Percentiles rank a stretch among this genome's conserved stretches.
These are phyloP conservation scores for Venusia cambrica DNA, from an alignment of 2,888 invertebrate species.

Conservation along the genomic window DNA sequence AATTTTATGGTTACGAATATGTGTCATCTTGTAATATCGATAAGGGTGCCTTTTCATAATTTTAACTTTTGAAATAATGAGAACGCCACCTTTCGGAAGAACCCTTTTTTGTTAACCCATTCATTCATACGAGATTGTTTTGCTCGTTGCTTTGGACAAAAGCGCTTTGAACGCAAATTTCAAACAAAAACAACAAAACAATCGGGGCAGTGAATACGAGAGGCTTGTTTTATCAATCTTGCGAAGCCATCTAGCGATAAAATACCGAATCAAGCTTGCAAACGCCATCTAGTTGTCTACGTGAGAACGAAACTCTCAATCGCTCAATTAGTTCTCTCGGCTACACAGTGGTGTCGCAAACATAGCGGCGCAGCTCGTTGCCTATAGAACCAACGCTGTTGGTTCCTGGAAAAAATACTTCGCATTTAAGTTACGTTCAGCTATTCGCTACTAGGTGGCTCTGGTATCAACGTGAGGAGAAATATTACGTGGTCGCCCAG, in stretches of 20 bases:
- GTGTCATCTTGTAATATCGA: too few relatives aligned
- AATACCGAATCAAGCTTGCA: too few relatives aligned
- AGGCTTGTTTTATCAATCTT: background rate
- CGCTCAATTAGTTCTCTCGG: too few relatives aligned
- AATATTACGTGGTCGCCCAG: too few relatives aligned
- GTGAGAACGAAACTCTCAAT: too few relatives aligned
- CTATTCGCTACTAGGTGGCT: slow-evolving; percentile 10
- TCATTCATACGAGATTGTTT: slow-evolving; percentile 7
- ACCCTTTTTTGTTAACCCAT: background rate
- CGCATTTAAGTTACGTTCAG: background rate
- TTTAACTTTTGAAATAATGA: too few relatives aligned
- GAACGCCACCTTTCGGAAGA: slow-evolving; percentile 1
- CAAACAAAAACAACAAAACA: slow-evolving; percentile 12
- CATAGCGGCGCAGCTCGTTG: background rate
- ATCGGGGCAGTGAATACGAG: slow-evolving; percentile 1
- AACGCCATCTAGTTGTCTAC: too few relatives aligned
- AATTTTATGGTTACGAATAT: too few relatives aligned
- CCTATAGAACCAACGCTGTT: background rate
- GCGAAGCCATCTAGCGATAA: slow-evolving; percentile 14
- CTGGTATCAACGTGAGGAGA: too few relatives aligned
- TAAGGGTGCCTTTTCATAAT: too few relatives aligned
- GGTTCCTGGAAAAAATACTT: background rate
- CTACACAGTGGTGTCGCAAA: too few relatives aligned
- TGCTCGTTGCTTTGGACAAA: slow-evolving; percentile 1
- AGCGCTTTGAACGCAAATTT: slow-evolving; percentile 6